These are phyloP conservation scores for Aviceda subcristata DNA, from an alignment of 2,113 vertebrate species.

Conservation along the genomic window DNA sequence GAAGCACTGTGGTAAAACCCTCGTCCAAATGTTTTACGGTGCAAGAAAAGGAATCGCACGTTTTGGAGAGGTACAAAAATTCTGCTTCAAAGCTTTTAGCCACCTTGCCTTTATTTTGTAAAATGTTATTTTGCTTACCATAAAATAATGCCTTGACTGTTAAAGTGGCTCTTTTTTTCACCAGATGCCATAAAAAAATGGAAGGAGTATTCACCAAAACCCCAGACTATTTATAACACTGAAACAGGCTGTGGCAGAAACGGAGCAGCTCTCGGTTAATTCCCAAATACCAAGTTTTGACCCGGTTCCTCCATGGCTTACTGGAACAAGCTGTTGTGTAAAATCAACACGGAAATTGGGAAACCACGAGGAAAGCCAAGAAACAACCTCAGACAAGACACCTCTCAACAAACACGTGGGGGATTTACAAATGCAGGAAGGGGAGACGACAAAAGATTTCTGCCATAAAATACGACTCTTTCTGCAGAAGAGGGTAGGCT, in stretches of 20 bases:
- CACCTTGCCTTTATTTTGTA: background rate
- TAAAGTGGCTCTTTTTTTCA: background rate
- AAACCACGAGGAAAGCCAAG: background rate
- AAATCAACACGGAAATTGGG: background rate
- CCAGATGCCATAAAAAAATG: background rate
- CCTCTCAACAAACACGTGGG: fast-evolving
- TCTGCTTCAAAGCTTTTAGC: background rate
- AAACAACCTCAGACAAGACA: background rate
- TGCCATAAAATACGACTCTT: background rate
- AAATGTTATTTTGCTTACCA: background rate
- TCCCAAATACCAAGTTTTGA: background rate
- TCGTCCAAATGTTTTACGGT: background rate
- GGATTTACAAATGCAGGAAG: background rate
- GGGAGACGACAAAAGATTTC: background rate
- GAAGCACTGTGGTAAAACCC: background rate
- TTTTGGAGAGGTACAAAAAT: background rate
- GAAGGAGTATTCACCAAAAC: background rate
- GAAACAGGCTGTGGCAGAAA: background rate
- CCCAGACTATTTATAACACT: background rate
- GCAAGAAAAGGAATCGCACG: background rate
- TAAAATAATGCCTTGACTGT: background rate
- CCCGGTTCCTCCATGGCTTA: background rate
- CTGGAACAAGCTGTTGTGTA: background rate
- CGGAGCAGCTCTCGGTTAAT: background rate
- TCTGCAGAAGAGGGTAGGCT: background rate